Base-by-base conservation (phyloP, 2,113 vertebrate genomes). In the Macaca nemestrina region DNA sequence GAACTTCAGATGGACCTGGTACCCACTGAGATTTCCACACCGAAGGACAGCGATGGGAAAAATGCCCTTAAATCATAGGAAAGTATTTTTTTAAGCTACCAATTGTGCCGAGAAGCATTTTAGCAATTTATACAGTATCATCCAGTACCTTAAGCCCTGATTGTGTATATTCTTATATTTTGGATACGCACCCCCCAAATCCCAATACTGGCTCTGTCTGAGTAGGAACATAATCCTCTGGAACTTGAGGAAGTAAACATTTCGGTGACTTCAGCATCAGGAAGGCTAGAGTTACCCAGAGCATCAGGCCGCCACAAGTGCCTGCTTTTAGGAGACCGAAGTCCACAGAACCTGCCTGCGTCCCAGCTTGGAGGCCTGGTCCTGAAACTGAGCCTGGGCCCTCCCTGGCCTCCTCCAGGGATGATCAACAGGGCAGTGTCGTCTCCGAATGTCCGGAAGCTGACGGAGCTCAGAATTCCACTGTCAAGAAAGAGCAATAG, bases 231-330 rank as follows among this genome's bases (percentile, higher is more conserved):
- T 96, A 97, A 95, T 97, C 97, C 97, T 93, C 98, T 76, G 97
- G 97, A 94, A 97, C 93, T n/a, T 78, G 67, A 96, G 96, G 96
- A 97, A 95, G 92, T 82, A 90, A 94, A 81, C 14, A 0, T 93
- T 96, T 48, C 87, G 50, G 67, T 93, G 97, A 94, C 98, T 95
- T 97, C 73, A 38, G 95, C 97, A 91, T 97, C 88, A 72, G 93
- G 70, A 93, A 88, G 93, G 90, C 92, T 73, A 8, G 86, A 76
- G 88, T 82, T 78, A 97, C 97, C 97, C 95, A 97, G 97, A 98
- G 95, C 98, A 98, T 98, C 98, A 97, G 98, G 98, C 98, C 95
- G 97, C 98, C 98, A n/a, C 97, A 98, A 98, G 99, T 98, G 98
- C 98, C 99, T 98, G 98, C 97, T 95, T 94, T 35, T 14, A 80